Evolutionary conservation across 2,113 vertebrate species (phyloP).

Genomic region (Gopherus evgoodei): DNA sequence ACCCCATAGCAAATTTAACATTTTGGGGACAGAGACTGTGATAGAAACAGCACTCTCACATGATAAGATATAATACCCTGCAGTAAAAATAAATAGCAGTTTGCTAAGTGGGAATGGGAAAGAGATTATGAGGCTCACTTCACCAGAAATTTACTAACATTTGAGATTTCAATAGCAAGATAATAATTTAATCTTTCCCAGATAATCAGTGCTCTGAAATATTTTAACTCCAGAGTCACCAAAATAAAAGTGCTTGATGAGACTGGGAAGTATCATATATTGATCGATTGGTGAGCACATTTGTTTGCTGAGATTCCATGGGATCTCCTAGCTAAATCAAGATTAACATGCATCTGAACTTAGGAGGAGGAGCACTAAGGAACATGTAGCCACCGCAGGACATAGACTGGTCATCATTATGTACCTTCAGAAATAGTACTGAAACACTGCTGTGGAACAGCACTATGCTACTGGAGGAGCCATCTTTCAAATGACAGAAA

Average conservation of each 20-base stretch:
- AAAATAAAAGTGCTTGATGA: background rate
- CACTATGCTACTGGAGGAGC: background rate
- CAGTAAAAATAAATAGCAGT: background rate
- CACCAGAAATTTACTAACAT: background rate
- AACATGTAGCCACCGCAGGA: background rate
- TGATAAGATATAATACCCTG: background rate
- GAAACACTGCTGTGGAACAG: background rate
- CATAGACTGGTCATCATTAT: background rate
- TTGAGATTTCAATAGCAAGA: background rate
- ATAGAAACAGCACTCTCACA: background rate
- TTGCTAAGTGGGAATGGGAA: background rate
- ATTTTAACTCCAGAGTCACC: background rate
- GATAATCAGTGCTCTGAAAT: background rate
- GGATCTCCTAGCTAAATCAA: background rate
- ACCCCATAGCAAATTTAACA: background rate
- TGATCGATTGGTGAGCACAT: background rate
- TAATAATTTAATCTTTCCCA: background rate
- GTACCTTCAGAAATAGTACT: background rate
- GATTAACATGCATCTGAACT: background rate
- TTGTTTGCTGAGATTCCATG: background rate
- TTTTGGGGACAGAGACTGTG: background rate
- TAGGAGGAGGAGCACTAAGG: background rate
- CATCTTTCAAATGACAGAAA: background rate
- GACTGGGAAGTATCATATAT: background rate
- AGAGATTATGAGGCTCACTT: background rate